Conservation (phyloP, 2,888 invertebrate genomes). For the Disparrhopalites patrizii region DNA sequence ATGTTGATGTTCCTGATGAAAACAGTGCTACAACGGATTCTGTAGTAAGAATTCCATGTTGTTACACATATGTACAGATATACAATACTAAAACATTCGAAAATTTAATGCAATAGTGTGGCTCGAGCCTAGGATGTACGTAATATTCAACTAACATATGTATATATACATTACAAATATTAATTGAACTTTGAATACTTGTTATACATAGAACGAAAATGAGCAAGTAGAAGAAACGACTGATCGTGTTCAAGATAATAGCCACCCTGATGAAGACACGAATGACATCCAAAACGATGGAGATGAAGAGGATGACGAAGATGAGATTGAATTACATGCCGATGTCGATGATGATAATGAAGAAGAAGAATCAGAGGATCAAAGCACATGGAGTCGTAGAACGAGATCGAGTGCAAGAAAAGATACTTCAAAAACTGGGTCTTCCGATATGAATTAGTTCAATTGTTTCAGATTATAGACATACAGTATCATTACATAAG, state of each 20-base stretch:
- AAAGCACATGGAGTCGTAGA: slow-evolving; percentile 3
- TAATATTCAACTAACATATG: no score
- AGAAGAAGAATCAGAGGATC: slow-evolving; percentile 22
- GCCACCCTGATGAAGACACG: slow-evolving; percentile 2
- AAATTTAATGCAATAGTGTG: not conserved
- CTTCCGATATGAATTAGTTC: no score
- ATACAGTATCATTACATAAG: no score
- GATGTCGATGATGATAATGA: slow-evolving; percentile 36
- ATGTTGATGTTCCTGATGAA: slow-evolving; percentile 9
- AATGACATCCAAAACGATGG: not conserved
- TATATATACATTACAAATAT: no score
- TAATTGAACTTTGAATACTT: not conserved
- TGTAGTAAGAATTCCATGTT: no score
- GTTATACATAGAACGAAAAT: not conserved
- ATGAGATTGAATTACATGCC: slow-evolving; percentile 48
- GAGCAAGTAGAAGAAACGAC: not conserved
- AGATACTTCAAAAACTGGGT: no score
- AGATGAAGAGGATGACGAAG: slow-evolving; percentile 46
- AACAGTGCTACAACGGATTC: not conserved
- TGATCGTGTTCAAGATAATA: not conserved
- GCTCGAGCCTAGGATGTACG: no score
- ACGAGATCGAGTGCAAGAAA: slow-evolving; percentile 20
- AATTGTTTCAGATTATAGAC: no score
- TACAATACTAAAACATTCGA: not conserved
- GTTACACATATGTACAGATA: not conserved